Percentiles rank a stretch among this genome's conserved stretches.
Evolutionary conservation across 2,888 invertebrate species (phyloP).

Genomic region (Phlogophora meticulosa): DNA sequence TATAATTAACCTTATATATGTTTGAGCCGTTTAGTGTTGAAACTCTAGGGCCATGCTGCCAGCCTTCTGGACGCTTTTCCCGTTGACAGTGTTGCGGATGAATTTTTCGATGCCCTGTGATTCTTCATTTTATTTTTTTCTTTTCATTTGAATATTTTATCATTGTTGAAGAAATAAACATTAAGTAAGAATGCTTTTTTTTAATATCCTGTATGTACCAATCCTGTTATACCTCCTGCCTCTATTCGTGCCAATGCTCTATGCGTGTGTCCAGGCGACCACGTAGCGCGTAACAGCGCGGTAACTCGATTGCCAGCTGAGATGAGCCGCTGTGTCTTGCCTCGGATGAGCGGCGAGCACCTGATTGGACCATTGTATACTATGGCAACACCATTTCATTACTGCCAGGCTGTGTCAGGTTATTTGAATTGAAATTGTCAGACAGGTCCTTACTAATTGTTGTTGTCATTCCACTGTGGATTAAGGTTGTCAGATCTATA

Average conservation of each 20-base stretch:
- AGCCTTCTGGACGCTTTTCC: no score
- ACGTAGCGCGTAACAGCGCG: slow-evolving; percentile 57
- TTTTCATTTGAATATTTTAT: no score
- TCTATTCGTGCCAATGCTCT: slow-evolving; percentile 49
- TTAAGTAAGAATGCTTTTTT: no score
- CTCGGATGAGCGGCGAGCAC: slow-evolving; percentile 32
- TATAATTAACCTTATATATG: no score
- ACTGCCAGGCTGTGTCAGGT: not conserved
- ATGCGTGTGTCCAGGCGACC: slow-evolving; percentile 51
- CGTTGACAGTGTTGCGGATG: no score
- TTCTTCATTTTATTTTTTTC: no score
- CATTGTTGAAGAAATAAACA: no score
- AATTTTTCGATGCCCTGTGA: no score
- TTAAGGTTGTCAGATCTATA: not conserved
- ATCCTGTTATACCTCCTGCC: not conserved
- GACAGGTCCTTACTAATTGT: not conserved
- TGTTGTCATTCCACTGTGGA: not conserved
- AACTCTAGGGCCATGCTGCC: no score
- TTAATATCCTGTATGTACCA: not conserved
- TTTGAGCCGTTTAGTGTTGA: no score
- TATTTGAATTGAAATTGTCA: slow-evolving; percentile 34
- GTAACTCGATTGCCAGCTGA: slow-evolving; percentile 76
- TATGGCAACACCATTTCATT: slow-evolving; percentile 27
- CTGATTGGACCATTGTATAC: slow-evolving; percentile 69
- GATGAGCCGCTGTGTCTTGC: slow-evolving; percentile 68